phyloP scores from a whole-genome alignment of 1,140 invertebrate genomes.

The Oncopodura yosiiana region DNA sequence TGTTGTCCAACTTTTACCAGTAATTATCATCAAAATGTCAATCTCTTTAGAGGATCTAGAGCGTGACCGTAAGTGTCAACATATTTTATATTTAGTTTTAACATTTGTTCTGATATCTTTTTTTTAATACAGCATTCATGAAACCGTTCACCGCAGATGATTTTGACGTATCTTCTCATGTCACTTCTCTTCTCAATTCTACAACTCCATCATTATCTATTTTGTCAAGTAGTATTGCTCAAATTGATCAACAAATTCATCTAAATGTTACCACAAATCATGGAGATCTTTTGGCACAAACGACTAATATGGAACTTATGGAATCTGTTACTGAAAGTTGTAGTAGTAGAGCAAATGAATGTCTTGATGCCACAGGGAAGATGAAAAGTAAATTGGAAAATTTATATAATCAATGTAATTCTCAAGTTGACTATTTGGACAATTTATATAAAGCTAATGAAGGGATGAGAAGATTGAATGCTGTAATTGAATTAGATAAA shows the following conservation, averaged over 20 bases:
- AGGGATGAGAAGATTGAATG: slow-evolving; percentile 11
- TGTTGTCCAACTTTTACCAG: no score
- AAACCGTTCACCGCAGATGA: slow-evolving; percentile 4
- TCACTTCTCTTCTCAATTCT: slow-evolving; percentile 15
- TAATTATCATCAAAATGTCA: no score
- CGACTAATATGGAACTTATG: slow-evolving; percentile 33
- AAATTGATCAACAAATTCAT: slow-evolving; percentile 28
- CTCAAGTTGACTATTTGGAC: slow-evolving; percentile 17
- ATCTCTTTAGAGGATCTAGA: slow-evolving; percentile 14
- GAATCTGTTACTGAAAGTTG: slow-evolving; percentile 29
- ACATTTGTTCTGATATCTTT: neutral
- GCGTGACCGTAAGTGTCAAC: slow-evolving; percentile 13
- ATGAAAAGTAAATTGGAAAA: slow-evolving; percentile 16
- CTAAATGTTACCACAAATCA: slow-evolving; percentile 27
- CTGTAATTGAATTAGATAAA: slow-evolving; percentile 16
- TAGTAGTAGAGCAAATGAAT: slow-evolving; percentile 19
- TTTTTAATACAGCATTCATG: slow-evolving; percentile 6
- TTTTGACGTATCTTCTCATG: slow-evolving; percentile 18
- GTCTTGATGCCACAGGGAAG: slow-evolving; percentile 15
- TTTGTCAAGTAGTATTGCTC: slow-evolving; percentile 18
- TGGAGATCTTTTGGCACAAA: slow-evolving; percentile 32
- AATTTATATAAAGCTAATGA: slow-evolving; percentile 18
- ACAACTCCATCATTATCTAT: slow-evolving; percentile 13
- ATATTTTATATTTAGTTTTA: neutral
- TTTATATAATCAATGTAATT: slow-evolving; percentile 14